These are phyloP conservation scores for Saccostrea echinata DNA, from an alignment of 1,140 invertebrate genomes.

Conservation along the genomic window DNA sequence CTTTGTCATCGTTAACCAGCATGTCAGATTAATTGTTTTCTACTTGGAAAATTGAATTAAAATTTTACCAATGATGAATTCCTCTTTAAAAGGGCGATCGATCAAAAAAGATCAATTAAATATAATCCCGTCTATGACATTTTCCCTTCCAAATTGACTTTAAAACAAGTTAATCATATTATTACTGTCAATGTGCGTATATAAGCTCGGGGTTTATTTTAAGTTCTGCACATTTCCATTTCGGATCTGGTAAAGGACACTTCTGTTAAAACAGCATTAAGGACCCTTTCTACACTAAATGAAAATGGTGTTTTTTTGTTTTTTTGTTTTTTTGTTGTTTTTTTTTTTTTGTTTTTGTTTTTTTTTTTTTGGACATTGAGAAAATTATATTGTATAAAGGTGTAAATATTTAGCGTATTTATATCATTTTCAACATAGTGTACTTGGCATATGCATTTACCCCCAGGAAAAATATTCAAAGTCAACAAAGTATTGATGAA, in stretches of 20 bases:
- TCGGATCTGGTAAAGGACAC: not conserved
- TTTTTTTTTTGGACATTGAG: too few species aligned
- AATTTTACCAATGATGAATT: not conserved
- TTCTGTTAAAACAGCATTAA: not conserved
- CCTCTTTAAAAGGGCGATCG: not conserved
- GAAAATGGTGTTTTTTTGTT: too few species aligned
- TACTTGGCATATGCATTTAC: too few species aligned
- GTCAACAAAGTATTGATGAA: too few species aligned
- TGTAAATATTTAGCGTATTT: too few species aligned
- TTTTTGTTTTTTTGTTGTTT: too few species aligned
- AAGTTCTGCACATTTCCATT: conserved; percentile 1
- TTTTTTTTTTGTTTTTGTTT: too few species aligned
- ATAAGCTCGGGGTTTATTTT: conserved; percentile 6
- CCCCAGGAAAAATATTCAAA: too few species aligned
- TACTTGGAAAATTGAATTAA: conserved; percentile 24
- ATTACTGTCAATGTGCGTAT: not conserved
- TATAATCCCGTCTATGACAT: not conserved
- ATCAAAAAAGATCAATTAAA: not conserved
- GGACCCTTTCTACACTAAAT: too few species aligned
- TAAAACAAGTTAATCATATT: conserved; percentile 4
- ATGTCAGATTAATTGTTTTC: not conserved
- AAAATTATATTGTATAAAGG: too few species aligned
- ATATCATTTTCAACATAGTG: too few species aligned
- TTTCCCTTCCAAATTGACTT: not conserved
- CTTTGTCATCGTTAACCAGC: not conserved